Conservation (phyloP, 2,797 vertebrate genomes). For the Tenualosa thibaudeaui region DNA sequence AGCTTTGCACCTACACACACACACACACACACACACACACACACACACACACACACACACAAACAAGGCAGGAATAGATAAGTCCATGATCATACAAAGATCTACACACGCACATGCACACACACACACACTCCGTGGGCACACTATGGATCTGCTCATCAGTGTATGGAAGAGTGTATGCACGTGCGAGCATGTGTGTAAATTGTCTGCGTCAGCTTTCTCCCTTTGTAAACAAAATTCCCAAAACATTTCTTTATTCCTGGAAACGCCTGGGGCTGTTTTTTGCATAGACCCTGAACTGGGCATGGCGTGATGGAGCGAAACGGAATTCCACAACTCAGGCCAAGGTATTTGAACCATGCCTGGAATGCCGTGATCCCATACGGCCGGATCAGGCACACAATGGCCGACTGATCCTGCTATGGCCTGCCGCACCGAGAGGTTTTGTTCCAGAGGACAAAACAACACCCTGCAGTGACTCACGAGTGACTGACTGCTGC, state of each 20-base stretch:
- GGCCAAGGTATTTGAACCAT: slow-evolving; percentile 76
- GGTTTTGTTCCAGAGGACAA: slow-evolving; percentile 70
- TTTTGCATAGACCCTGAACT: slow-evolving; percentile 59
- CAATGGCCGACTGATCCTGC: slow-evolving; percentile 70
- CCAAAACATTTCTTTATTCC: slow-evolving; percentile 61
- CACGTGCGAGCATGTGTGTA: slow-evolving; percentile 5
- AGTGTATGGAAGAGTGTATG: neutral
- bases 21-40: slow-evolving; percentile 14
- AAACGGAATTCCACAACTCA: slow-evolving; percentile 62
- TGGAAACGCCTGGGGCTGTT: slow-evolving; percentile 53
- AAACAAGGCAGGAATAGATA: neutral
- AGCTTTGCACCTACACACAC: slow-evolving; percentile 81
- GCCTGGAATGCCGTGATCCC: slow-evolving; percentile 71
- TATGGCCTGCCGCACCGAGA: slow-evolving; percentile 69
- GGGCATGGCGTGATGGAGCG: slow-evolving; percentile 49
- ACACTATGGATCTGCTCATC: neutral
- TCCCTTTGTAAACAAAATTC: slow-evolving; percentile 69
- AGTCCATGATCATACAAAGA: neutral
- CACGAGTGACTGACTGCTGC: slow-evolving; percentile 49
- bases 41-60: slow-evolving; percentile 2
- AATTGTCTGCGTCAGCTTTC: slow-evolving; percentile 35
- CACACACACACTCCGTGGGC: neutral
- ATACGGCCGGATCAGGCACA: slow-evolving; percentile 68
- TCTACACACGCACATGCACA: neutral
- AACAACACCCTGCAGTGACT: slow-evolving; percentile 55